These are phyloP conservation scores for Sinocyclocheilus rhinocerous DNA, from an alignment of 2,113 vertebrate species.

Conservation along the genomic window DNA sequence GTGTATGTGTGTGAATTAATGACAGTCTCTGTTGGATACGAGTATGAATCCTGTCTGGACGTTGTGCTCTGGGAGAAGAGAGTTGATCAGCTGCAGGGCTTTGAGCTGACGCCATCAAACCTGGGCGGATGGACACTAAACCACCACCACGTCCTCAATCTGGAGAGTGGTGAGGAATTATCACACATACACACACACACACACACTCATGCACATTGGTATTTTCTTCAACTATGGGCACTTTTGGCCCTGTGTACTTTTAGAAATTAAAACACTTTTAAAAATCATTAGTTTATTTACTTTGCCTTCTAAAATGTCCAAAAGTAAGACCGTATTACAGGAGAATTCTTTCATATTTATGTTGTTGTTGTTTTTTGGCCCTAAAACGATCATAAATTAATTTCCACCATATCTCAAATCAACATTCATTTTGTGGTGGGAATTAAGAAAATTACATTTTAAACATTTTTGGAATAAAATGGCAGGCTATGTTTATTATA, in stretches of 20 bases:
- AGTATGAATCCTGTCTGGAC: conserved; percentile 92
- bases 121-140: conserved; percentile 96
- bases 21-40: conserved; percentile 95
- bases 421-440: not conserved
- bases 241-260: not conserved
- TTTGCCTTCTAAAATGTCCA: not conserved
- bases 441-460: not conserved
- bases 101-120: conserved; percentile 93
- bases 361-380: not conserved
- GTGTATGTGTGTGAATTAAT: conserved; percentile 58
- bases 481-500: no score
- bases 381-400: not conserved
- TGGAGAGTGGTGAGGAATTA: conserved; percentile 88
- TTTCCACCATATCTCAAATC: not conserved
- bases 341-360: not conserved
- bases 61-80: conserved; percentile 94
- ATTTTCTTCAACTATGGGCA: not conserved
- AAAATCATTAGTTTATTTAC: not conserved
- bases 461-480: not conserved
- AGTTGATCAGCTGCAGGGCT: conserved; percentile 90
- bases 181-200: not conserved
- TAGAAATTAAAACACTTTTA: conserved; percentile 1
- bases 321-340: not conserved
- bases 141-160: conserved; percentile 94
- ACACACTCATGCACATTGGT: not conserved